Conservation (phyloP, 2,797 vertebrate species). For the Poeciliopsis gracilis region DNA sequence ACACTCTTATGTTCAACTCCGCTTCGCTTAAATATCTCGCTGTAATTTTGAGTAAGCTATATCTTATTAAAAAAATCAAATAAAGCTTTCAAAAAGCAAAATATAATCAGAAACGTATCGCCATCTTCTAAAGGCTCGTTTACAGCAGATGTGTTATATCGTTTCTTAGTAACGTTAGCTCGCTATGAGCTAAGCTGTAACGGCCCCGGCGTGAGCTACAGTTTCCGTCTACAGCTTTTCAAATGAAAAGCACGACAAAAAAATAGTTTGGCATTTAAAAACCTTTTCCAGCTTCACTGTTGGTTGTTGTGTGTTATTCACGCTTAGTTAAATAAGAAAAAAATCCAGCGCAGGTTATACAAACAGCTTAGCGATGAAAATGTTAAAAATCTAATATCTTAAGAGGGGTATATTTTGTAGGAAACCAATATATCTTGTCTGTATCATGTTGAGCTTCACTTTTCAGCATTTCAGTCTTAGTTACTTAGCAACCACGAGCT, state of each 20-base stretch:
- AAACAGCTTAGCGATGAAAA: fast-evolving
- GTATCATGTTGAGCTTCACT: background rate
- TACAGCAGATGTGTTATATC: no score
- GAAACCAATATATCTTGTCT: background rate
- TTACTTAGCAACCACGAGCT: conserved; percentile 60
- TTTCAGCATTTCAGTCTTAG: conserved; percentile 6
- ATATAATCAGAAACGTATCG: background rate
- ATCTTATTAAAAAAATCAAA: background rate
- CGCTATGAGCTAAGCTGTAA: background rate
- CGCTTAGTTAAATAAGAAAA: fast-evolving
- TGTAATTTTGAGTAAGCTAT: fast-evolving
- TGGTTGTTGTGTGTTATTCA: fast-evolving
- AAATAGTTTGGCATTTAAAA: fast-evolving
- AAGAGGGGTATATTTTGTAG: conserved; percentile 36
- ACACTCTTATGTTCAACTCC: background rate
- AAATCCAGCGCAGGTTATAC: fast-evolving
- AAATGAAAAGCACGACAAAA: conserved; percentile 23
- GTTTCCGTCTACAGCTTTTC: conserved; percentile 41
- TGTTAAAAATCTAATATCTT: background rate
- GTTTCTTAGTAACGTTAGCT: conserved; percentile 1
- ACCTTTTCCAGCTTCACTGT: fast-evolving
- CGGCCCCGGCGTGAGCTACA: no score
- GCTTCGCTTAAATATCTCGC: background rate
- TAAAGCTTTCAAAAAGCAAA: background rate
- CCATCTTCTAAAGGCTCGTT: background rate